These are phyloP conservation scores for Pseudochirops corinnae DNA, from an alignment of 2,797 vertebrate species.

Conservation along the genomic window DNA sequence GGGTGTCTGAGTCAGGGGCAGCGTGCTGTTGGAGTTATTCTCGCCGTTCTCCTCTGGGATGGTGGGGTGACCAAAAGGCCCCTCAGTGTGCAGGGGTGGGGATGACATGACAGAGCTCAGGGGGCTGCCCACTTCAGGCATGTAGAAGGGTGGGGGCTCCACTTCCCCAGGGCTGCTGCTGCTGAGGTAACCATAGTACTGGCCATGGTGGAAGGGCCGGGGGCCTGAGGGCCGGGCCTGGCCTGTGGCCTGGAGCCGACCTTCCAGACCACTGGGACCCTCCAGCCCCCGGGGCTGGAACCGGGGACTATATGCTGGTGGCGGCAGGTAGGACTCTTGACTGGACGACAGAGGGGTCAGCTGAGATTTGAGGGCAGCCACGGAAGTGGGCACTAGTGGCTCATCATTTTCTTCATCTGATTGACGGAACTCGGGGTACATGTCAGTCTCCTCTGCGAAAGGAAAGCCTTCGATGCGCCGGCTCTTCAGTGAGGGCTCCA, in stretches of 20 bases:
- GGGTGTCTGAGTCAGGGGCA: constrained; percentile 96
- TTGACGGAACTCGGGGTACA: constrained; percentile 99
- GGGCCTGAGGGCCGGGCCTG: constrained; percentile 93
- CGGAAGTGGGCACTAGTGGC: constrained; percentile 92
- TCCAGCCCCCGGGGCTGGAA: constrained; percentile 94
- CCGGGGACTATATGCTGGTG: constrained; percentile 98
- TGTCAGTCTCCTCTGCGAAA: constrained; percentile 98
- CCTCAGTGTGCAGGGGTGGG: constrained; percentile 92
- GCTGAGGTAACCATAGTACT: constrained; percentile 96
- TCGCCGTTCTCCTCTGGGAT: constrained; percentile 97
- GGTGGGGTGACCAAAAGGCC: constrained; percentile 95
- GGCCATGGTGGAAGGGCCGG: constrained; percentile 95
- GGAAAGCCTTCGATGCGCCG: constrained; percentile 98
- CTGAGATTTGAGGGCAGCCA: constrained; percentile 95
- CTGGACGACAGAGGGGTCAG: constrained; percentile 98
- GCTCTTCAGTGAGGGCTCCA: constrained; percentile 91
- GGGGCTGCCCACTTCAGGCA: constrained; percentile 96
- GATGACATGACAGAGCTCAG: constrained; percentile 98
- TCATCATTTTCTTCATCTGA: constrained; percentile 99
- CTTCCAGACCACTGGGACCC: constrained; percentile 92
- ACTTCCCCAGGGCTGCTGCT: constrained; percentile 93
- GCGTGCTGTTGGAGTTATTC: constrained; percentile 95
- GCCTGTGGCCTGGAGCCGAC: constrained; percentile 94
- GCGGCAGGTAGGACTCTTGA: constrained; percentile 98
- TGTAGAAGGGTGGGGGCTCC: constrained; percentile 96